phyloP scores from a whole-genome alignment of 2,888 invertebrate genomes.

The Aromia moschata region DNA sequence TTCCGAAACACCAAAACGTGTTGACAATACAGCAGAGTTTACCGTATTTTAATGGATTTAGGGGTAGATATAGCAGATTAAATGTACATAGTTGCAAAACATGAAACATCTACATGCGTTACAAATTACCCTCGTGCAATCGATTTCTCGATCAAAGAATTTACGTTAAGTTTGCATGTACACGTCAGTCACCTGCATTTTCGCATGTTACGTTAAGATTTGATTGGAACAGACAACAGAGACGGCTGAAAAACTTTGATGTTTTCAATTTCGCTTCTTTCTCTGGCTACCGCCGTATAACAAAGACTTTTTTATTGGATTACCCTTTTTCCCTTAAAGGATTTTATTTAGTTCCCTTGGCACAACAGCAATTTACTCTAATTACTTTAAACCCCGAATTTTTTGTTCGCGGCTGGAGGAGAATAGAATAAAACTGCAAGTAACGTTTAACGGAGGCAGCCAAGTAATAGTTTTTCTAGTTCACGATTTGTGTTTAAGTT shows the following conservation, averaged over 20 bases:
- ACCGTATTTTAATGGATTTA: neutral
- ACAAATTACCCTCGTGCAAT: neutral
- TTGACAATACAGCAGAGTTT: neutral
- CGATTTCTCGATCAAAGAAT: conserved; percentile 1
- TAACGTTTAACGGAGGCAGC: too few species aligned
- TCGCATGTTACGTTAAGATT: conserved; percentile 5
- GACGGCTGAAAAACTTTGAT: conserved; percentile 14
- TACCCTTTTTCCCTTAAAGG: conserved; percentile 6
- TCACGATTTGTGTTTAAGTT: too few species aligned
- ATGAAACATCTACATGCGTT: neutral
- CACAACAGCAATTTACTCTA: conserved; percentile 9
- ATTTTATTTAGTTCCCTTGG: conserved; percentile 2
- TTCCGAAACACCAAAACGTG: too few species aligned
- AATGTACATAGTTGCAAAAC: neutral
- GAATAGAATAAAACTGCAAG: conserved; percentile 4
- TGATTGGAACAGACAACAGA: conserved; percentile 6
- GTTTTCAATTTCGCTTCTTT: conserved; percentile 16
- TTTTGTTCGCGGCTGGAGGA: neutral
- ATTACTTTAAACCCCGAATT: conserved; percentile 16
- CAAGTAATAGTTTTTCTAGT: too few species aligned
- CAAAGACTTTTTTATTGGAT: conserved; percentile 17
- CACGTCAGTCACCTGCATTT: too few species aligned
- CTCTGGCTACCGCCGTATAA: conserved; percentile 5
- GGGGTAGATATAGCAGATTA: neutral
- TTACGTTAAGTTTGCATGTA: too few species aligned